phyloP scores from a whole-genome alignment of 2,797 vertebrate genomes.

The Chaetophractus vellerosus region DNA sequence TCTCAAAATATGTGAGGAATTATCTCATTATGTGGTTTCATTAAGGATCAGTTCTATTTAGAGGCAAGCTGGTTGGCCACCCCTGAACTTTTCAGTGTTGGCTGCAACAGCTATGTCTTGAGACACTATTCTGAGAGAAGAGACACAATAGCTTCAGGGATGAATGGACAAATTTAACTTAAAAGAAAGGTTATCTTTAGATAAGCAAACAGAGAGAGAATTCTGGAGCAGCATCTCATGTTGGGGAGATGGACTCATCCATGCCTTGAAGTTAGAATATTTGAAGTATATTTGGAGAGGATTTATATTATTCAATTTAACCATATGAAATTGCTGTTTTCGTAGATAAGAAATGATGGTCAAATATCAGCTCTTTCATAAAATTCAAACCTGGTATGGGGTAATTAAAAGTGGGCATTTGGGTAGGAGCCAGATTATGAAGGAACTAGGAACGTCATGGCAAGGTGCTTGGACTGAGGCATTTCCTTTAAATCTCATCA shows the following conservation, averaged over 20 bases:
- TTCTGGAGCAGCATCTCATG: neutral
- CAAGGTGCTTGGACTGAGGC: neutral
- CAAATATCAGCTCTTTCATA: neutral
- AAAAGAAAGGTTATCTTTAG: neutral
- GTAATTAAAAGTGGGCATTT: neutral
- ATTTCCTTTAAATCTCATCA: neutral
- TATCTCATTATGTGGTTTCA: slow-evolving; percentile 40
- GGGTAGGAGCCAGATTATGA: neutral
- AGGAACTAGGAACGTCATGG: neutral
- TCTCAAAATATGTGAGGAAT: slow-evolving; percentile 37
- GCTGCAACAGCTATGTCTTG: neutral
- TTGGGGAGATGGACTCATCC: neutral
- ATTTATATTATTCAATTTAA: neutral
- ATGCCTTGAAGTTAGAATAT: neutral
- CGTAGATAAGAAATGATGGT: neutral
- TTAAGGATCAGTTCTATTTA: neutral
- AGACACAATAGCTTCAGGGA: neutral
- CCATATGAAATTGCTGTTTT: neutral
- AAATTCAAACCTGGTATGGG: neutral
- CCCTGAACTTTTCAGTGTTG: neutral
- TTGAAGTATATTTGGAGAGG: neutral
- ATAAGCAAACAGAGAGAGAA: neutral
- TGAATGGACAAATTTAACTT: neutral
- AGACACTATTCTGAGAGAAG: neutral
- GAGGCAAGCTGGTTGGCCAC: neutral